A percentile compares a stretch with the other conserved stretches of the same genome.
Evolutionary conservation across 1,140 invertebrate genomes (phyloP).

Genomic region (Condylostylus longicornis): DNA sequence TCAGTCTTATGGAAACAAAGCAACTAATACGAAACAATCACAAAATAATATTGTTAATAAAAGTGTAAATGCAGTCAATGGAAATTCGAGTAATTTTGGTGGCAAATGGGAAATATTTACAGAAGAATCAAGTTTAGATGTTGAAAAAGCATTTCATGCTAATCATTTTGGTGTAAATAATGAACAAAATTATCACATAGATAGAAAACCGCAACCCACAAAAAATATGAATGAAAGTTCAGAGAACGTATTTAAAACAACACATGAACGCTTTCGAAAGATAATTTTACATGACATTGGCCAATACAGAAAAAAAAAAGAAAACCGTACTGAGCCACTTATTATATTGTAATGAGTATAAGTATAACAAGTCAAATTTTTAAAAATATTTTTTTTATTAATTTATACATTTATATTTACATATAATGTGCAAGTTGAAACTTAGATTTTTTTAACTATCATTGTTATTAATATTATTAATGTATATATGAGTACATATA

Average conservation of each 20-base stretch:
- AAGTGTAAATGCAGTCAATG: slow-evolving; percentile 8
- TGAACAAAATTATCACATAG: slow-evolving; percentile 11
- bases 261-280: slow-evolving; percentile 18
- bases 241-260: slow-evolving; percentile 9
- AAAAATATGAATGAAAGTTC: neutral
- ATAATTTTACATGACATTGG: slow-evolving; percentile 19
- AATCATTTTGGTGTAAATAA: slow-evolving; percentile 9
- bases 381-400: no score
- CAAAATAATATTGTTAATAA: slow-evolving; percentile 16
- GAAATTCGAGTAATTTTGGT: slow-evolving; percentile 15
- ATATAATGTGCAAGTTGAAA: no score
- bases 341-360: slow-evolving; percentile 25
- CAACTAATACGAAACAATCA: slow-evolving; percentile 9
- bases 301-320: slow-evolving; percentile 12
- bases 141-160: slow-evolving; percentile 10
- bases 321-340: slow-evolving; percentile 13
- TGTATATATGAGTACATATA: no score
- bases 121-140: slow-evolving; percentile 5
- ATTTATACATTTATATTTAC: no score
- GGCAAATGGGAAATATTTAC: slow-evolving; percentile 9
- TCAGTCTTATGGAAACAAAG: neutral
- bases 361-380: no score
- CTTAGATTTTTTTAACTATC: no score
- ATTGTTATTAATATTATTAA: no score
- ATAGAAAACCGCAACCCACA: slow-evolving; percentile 4